A percentile compares a stretch with the other conserved stretches of the same genome.
phyloP scores from a whole-genome alignment of 2,888 invertebrate genomes.

The Dorcus parallelipipedus region DNA sequence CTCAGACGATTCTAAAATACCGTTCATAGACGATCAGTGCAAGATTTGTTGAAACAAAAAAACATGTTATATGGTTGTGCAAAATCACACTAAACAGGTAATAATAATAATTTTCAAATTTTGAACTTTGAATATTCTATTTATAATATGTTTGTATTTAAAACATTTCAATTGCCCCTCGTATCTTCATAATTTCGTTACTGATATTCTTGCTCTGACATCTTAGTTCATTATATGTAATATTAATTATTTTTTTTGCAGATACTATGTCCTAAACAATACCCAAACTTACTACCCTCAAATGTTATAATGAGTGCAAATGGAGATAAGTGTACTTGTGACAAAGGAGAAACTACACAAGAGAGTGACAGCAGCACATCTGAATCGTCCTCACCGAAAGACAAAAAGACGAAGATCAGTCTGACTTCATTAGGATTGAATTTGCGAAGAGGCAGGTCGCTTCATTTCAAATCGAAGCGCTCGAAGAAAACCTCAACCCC shows the following conservation, averaged over 20 bases:
- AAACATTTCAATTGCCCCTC: too few species aligned
- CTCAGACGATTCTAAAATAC: too few species aligned
- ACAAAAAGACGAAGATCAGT: constrained; percentile 32
- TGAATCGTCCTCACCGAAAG: constrained; percentile 28
- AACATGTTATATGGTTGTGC: too few species aligned
- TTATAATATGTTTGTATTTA: too few species aligned
- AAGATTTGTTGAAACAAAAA: too few species aligned
- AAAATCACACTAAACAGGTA: too few species aligned
- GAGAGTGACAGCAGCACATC: constrained; percentile 35
- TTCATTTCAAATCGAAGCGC: constrained; percentile 38
- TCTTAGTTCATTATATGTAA: too few species aligned
- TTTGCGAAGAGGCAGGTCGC: constrained; percentile 39
- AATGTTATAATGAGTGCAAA: constrained; percentile 3
- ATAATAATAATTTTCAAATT: too few species aligned
- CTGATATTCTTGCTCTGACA: too few species aligned
- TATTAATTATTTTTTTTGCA: neutral
- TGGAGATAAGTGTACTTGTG: constrained; percentile 39
- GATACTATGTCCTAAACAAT: neutral
- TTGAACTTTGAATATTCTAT: too few species aligned
- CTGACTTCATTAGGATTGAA: constrained; percentile 38
- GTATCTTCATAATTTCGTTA: too few species aligned
- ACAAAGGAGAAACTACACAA: constrained; percentile 32
- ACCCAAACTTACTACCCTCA: neutral
- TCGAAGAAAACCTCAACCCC: constrained; percentile 27
- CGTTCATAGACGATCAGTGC: too few species aligned